Evolutionary conservation across 2,797 vertebrate genomes (phyloP).

Genomic region (Danio albolineatus): DNA sequence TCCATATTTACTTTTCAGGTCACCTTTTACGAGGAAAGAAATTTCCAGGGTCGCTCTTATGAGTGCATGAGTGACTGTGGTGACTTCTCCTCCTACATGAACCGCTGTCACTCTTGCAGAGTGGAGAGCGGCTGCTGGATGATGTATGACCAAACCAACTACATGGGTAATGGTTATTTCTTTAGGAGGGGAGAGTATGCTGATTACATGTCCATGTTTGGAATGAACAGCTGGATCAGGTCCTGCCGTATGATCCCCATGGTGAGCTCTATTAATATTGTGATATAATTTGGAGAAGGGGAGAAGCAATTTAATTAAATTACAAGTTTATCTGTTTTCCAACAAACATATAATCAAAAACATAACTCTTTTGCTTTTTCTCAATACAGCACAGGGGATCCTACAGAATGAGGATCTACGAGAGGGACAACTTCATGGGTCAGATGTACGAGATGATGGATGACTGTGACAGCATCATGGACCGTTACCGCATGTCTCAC

Average conservation of each 20-base stretch:
- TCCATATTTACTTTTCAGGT: neutral
- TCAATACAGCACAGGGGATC: too few species aligned
- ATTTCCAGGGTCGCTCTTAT: constrained; percentile 42
- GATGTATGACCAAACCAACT: constrained; percentile 37
- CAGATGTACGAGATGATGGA: constrained; percentile 37
- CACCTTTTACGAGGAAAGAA: constrained; percentile 39
- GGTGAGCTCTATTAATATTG: too few species aligned
- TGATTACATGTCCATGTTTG: constrained; percentile 5
- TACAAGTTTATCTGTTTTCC: too few species aligned
- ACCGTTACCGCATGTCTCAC: constrained; percentile 39
- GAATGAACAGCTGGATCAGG: constrained; percentile 7
- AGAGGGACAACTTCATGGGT: constrained; percentile 32
- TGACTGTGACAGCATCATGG: constrained; percentile 31
- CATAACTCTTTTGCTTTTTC: too few species aligned
- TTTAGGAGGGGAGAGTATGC: constrained; percentile 17
- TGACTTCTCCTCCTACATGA: constrained; percentile 32
- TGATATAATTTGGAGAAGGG: too few species aligned
- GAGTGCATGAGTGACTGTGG: constrained; percentile 32
- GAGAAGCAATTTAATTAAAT: too few species aligned
- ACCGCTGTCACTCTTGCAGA: constrained; percentile 41
- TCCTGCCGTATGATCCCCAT: constrained; percentile 1
- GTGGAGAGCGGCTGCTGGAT: constrained; percentile 43
- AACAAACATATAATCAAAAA: too few species aligned
- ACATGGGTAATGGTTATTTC: constrained; percentile 37
- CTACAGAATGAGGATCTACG: constrained; percentile 14